Evolutionary conservation across 1,140 invertebrate species (phyloP), one percentile per base, ranked within the genome.

Genomic region (Eulimnadia texana): DNA sequence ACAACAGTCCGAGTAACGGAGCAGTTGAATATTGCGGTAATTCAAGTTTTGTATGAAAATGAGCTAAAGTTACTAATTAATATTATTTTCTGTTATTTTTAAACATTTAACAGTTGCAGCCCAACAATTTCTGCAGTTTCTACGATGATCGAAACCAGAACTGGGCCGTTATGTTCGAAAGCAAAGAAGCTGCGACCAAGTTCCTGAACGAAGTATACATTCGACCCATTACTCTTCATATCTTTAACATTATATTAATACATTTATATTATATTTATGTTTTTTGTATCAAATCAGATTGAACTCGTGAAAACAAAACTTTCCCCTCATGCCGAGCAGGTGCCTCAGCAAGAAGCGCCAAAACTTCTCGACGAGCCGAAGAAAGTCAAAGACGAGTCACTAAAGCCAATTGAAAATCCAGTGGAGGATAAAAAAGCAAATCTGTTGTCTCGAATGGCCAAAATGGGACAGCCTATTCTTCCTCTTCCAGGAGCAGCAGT

Each of bases 391-490:
- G 55, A 27, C 0, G 0, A 16, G 10, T 13, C n/a, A 42, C 20
- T 20, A 33, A 57, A 25, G 3, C 28, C 13, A 19, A 29, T 54
- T n/a, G 28, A 27, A 16, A 57, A 27, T n/a, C 9, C 13, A 27
- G 55, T 27, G 53, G 23, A 27, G 27, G 19, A 33, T 16, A 57
- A 57, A 16, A 57, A 57, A n/a, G 33, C 55, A 10, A 57, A 57
- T 16, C 55, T 57, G 13, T 23, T 57, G 10, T 57, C 55, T 42
- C 55, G 55, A 27, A 61, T 61, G 22, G 60, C 60, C 23, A 52
- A 54, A 22, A 50, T 61, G 49, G 60, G 60, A 6, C 60, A 61
- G 27, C 60, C 60, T 2, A 61, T 61, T 54, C 22, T 61, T 6
- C 60, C 60, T 19, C 27, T 57, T 19, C 27, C 16, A 29, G 55